Evolutionary conservation across 1,140 invertebrate species (phyloP), one percentile per base, ranked within the genome.

Genomic region (Drosophila lacteicornis): DNA sequence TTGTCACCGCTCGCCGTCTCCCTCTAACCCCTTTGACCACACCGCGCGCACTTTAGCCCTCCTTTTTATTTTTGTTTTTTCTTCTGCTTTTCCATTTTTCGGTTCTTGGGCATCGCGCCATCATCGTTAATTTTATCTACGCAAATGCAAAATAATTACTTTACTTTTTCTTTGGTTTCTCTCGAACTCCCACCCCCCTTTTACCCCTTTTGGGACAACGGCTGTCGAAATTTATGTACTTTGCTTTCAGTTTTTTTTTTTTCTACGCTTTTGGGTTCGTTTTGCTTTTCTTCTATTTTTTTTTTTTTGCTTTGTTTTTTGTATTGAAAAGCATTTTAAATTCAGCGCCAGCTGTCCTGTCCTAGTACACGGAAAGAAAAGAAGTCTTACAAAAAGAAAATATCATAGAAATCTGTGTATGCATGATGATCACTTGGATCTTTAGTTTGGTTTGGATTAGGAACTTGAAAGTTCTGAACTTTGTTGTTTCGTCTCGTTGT

Each of bases 111-210:
- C 62, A 49, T 57, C 51, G 50, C 19, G 62, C 79, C 83, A 87
- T 86, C 82, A 87, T 86, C 83, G 83, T 87, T 87, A 87, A 87
- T 87, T 87, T 87, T 88, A 88, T 88, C 84, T 88, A 88, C 80
- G 84, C 84, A 88, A 88, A 88, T 88, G 84, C 84, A 88, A 88
- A 88, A 88, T 88, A 88, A 88, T 88, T 88, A 88, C 84, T 88
- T 88, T 88, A 88, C 84, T 88, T 87, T 88, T 87, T 88, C 83
- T 87, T 88, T 88, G 84, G 80, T 88, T 87, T 82, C 58, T 45
- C 51, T 13, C 33, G 53, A 15, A 7, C 4, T 11, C 27, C 61
- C 53, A 40, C 12, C 60, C 50, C 40, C 2, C 55, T 38, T 46
- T 47, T 49, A 42, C 36, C 55, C 70, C 69, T 56, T 65, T 67